Conservation (phyloP, 2,888 invertebrate species). For the Drosophila niveifrons region DNA sequence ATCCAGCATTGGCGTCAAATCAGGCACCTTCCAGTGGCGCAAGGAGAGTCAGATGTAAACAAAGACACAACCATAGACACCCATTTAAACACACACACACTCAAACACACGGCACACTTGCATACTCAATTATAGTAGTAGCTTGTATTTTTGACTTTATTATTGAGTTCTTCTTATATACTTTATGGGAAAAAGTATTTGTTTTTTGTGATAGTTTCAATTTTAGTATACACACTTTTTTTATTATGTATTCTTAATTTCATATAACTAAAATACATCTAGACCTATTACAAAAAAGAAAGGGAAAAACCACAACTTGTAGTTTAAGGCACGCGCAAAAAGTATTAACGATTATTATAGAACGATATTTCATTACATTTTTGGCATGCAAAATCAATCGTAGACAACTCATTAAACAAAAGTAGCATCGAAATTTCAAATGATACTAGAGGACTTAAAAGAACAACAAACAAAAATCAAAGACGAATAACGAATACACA, state of each 20-base stretch:
- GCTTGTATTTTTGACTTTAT: conserved; percentile 47
- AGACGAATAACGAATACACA: conserved; percentile 20
- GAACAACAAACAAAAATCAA: conserved; percentile 2
- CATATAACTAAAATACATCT: conserved; percentile 46
- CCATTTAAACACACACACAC: conserved; percentile 13
- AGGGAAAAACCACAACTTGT: conserved; percentile 19
- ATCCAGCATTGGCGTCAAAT: conserved; percentile 86
- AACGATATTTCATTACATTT: conserved; percentile 40
- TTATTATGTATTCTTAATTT: conserved; percentile 51
- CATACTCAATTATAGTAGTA: conserved; percentile 52
- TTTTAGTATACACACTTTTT: conserved; percentile 61
- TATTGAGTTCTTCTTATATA: conserved; percentile 56
- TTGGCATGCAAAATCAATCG: conserved; percentile 64
- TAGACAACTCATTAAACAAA: conserved; percentile 51
- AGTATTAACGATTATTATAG: conserved; percentile 62
- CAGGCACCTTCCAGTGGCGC: conserved; percentile 86
- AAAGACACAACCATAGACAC: conserved; percentile 27
- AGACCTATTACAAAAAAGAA: conserved; percentile 54
- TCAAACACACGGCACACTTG: conserved; percentile 22
- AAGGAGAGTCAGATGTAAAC: conserved; percentile 86
- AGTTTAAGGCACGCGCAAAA: conserved; percentile 69
- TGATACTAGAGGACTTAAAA: conserved; percentile 3
- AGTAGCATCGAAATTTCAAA: conserved; percentile 50
- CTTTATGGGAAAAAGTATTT: conserved; percentile 65
- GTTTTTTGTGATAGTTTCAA: conserved; percentile 81